Evolutionary conservation across 2,797 vertebrate species (phyloP).

Genomic region (Cossypha niveicapilla): DNA sequence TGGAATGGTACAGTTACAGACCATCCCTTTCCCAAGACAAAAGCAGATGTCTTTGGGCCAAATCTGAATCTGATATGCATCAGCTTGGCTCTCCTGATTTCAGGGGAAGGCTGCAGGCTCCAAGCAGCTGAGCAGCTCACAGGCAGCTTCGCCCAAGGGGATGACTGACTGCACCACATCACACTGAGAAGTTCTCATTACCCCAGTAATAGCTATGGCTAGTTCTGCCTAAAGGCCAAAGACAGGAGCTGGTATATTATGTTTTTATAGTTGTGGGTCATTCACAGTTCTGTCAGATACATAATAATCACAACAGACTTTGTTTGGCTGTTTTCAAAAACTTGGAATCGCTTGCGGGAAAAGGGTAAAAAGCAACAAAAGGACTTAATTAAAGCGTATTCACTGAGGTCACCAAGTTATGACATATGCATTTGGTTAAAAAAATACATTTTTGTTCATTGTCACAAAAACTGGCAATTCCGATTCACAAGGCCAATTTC

Average conservation of each 20-base stretch:
- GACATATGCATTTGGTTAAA: conserved; percentile 46
- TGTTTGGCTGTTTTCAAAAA: conserved; percentile 40
- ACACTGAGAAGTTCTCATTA: not conserved
- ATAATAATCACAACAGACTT: conserved; percentile 25
- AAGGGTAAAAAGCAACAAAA: conserved; percentile 54
- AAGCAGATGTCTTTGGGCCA: not conserved
- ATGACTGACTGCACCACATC: not conserved
- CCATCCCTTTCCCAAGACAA: conserved; percentile 11
- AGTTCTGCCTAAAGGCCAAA: conserved; percentile 12
- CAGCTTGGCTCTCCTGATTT: not conserved
- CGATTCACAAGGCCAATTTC: conserved; percentile 6
- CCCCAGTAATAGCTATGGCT: not conserved
- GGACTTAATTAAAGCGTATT: conserved; percentile 44
- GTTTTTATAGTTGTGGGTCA: conserved; percentile 33
- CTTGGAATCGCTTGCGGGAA: conserved; percentile 25
- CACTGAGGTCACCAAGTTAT: conserved; percentile 51
- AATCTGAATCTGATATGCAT: not conserved
- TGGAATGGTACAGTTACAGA: not conserved
- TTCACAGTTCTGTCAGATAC: conserved; percentile 47
- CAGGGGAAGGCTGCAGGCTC: not conserved
- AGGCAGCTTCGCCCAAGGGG: not conserved
- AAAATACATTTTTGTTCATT: conserved; percentile 57
- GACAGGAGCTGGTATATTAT: conserved; percentile 11
- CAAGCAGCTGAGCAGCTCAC: not conserved
- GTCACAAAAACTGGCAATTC: conserved; percentile 35